Evolutionary conservation across 2,888 invertebrate genomes (phyloP), one percentile per base, ranked within the genome.

Genomic region (Plutella xylostella): DNA sequence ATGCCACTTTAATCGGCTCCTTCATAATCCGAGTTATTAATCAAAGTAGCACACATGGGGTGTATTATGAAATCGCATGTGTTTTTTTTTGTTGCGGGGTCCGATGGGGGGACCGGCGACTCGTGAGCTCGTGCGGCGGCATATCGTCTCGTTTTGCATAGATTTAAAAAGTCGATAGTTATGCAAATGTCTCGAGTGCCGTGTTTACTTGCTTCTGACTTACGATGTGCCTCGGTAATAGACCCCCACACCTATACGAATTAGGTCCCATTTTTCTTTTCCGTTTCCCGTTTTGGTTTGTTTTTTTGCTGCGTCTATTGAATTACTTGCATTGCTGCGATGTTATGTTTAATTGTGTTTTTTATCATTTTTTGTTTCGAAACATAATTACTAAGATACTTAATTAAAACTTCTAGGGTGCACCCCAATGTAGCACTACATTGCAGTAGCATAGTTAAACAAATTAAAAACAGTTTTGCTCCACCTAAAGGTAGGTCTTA

Each of bases 141-240:
- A 41, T 79, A 80, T 82, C 78, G 80, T 73, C 72, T 72, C 71
- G 72, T 80, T 83, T 80, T 80, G 80, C 82, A 82, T 80, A 82
- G 82, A 82, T 83, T 80, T 76, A 82, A 82, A 82, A 83, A 83
- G 61, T 76, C 72, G 82, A 83, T 83, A 82, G 77, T 65, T 67
- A 83, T 83, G 80, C 79, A 72, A 83, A 83, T 80, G 66, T 60
- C 60, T 55, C 60, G 65, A 63, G 63, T 70, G 73, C 72, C 72
- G 78, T 79, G 79, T 82, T 82, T 79, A 72, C 78, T 74, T 72
- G 77, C 69, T 72, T 69, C 75, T 76, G 78, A 80, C 76, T 77
- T 78, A 78, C 78, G 74, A 68, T 69, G 72, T 70, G 72, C 68
- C 66, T 67, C 63, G 58, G 72, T 73, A 76, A 74, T 75, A 74